Conservation (phyloP, 1,140 invertebrate genomes). For the Bombus haemorrhoidalis region DNA sequence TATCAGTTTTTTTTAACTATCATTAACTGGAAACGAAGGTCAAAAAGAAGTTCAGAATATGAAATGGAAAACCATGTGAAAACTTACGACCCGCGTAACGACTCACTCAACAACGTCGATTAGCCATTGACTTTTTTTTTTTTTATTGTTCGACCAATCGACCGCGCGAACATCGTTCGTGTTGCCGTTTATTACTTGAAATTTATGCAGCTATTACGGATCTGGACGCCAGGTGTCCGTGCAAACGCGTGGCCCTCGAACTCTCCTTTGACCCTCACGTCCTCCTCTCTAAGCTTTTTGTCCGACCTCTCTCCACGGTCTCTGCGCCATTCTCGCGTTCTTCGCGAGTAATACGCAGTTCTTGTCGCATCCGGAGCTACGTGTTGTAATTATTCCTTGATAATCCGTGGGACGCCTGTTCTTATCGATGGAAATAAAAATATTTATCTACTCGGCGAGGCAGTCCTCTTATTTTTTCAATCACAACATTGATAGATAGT, state of each 20-base stretch:
- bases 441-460: too few species aligned
- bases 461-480: too few species aligned
- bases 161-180: not conserved
- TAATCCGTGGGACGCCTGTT: too few species aligned
- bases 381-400: too few species aligned
- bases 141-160: not conserved
- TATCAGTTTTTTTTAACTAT: not conserved
- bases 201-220: slow-evolving; percentile 70
- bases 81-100: slow-evolving; percentile 21
- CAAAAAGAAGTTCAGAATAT: too few species aligned
- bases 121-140: slow-evolving; percentile 36
- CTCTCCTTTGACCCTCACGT: slow-evolving; percentile 66
- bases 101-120: slow-evolving; percentile 47
- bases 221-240: slow-evolving; percentile 62
- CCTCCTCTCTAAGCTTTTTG: slow-evolving; percentile 34
- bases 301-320: slow-evolving; percentile 18
- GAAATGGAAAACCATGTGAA: slow-evolving; percentile 14
- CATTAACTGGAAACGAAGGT: not conserved
- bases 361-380: slow-evolving; percentile 12
- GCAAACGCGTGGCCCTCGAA: slow-evolving; percentile 46
- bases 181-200: slow-evolving; percentile 64
- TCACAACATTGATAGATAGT: too few species aligned
- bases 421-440: too few species aligned
- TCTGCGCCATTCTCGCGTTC: not conserved
- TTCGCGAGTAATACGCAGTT: not conserved